Base-by-base conservation (phyloP, 1,140 invertebrate genomes). In the Chionoecetes opilio region DNA sequence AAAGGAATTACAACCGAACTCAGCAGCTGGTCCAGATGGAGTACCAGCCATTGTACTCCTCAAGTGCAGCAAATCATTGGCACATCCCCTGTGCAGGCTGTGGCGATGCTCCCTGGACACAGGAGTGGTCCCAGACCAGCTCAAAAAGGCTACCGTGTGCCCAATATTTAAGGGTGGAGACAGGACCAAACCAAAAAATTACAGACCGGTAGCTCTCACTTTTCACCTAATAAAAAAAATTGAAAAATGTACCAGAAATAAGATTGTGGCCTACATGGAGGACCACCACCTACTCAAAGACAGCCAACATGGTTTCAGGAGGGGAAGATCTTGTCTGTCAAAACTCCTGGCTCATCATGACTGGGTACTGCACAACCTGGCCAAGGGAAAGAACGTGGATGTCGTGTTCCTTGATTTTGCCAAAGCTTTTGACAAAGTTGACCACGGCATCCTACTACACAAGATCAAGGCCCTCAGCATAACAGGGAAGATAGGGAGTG, bases 301-400 rank as follows among this genome's bases (percentile, higher is more conserved):
- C 17, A 63, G 26, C 53, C 53, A 63, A 63, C 53, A 63, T 26
- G 53, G 53, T 26, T 88, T 91, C 29, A 87, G 88, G 84, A 82
- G 91, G 41, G 92, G 88, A 91, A 91, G 92, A 35, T 91, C 88
- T 21, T 93, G 82, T 46, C 82, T 93, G 31, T 93, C 88, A 3
- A 91, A 88, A 91, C 41, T 88, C 29, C 41, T 93, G 82, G 38
- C 88, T 91, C 37, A 93, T n/a, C 37, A 91, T 88, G 82, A 91
- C 46, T 93, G 37, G 84, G 46, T 93, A 11, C 92, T 93, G 34
- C 29, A 93, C 29, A 93, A 91, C 46, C 84, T 93, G 86, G 88
- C 46, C 11, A 14, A 93, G 37, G 92, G 88, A 88, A 93, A 63
- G 31, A 93, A 93, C 34, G 82, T 93, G 41, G 82, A 93, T 93